Evolutionary conservation across 35 echinoderm and acorn worm species (phyloP).

Genomic region (Eucidaris tribuloides): DNA sequence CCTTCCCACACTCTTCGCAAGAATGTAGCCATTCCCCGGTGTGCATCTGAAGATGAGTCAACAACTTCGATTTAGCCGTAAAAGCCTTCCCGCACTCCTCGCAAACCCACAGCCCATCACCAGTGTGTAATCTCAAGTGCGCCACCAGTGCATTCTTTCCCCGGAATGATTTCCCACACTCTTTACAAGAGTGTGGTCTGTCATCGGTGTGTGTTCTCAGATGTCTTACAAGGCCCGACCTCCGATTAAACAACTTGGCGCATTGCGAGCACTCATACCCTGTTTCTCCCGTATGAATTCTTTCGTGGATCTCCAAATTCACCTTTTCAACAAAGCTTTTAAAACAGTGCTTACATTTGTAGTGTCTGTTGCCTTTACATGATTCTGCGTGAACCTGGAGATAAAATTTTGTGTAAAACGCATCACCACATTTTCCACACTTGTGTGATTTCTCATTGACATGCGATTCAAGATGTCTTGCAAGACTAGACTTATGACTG

Average conservation of each 20-base stretch:
- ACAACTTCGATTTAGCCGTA: slow-evolving; percentile 14
- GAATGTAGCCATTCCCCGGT: slow-evolving; percentile 35
- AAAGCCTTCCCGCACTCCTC: slow-evolving; percentile 47
- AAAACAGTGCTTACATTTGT: background rate
- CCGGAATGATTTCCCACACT: slow-evolving; percentile 41
- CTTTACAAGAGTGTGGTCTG: slow-evolving; percentile 20
- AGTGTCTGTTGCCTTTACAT: slow-evolving; percentile 17
- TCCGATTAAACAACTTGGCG: slow-evolving; percentile 20
- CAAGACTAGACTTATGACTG: too few relatives aligned
- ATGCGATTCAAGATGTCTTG: too few relatives aligned
- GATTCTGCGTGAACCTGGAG: slow-evolving; percentile 7
- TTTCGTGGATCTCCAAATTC: background rate
- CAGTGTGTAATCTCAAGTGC: slow-evolving; percentile 53
- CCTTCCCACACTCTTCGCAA: slow-evolving; percentile 50
- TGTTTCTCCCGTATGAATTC: slow-evolving; percentile 31
- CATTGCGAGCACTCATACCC: slow-evolving; percentile 26
- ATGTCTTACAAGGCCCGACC: slow-evolving; percentile 28
- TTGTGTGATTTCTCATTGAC: slow-evolving; percentile 48
- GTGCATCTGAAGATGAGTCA: slow-evolving; percentile 22
- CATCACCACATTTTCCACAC: slow-evolving; percentile 38
- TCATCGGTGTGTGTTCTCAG: slow-evolving; percentile 23
- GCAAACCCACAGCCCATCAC: slow-evolving; percentile 33
- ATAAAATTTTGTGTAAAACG: slow-evolving; percentile 28
- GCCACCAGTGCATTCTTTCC: slow-evolving; percentile 14
- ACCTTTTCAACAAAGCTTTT: background rate